phyloP scores from a whole-genome alignment of 2,888 invertebrate genomes.

The Pandemis corylana region DNA sequence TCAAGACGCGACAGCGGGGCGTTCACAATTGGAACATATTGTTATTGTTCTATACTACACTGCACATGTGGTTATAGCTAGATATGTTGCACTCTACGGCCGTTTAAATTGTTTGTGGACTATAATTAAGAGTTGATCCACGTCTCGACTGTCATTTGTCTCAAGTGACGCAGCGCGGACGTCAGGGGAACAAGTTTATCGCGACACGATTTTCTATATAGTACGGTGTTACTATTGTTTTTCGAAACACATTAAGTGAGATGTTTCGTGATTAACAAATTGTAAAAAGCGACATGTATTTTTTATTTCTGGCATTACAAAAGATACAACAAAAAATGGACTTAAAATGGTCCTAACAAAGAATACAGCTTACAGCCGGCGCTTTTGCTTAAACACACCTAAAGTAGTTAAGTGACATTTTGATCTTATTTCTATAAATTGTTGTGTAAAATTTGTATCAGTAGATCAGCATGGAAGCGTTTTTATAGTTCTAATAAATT shows the following conservation, averaged over 20 bases:
- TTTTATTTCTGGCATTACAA: too few species aligned
- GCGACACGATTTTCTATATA: slow-evolving; percentile 10
- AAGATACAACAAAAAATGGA: too few species aligned
- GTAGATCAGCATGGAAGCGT: too few species aligned
- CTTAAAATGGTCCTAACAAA: too few species aligned
- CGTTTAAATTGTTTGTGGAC: slow-evolving; percentile 9
- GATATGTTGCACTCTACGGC: neutral
- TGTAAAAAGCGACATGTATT: too few species aligned
- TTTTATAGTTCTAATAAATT: too few species aligned
- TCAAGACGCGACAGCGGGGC: too few species aligned
- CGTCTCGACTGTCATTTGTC: slow-evolving; percentile 30
- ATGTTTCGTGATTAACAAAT: too few species aligned
- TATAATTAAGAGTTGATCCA: slow-evolving; percentile 28
- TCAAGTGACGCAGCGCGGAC: slow-evolving; percentile 10
- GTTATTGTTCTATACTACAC: neutral
- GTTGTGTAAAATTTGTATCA: too few species aligned
- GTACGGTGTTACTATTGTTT: slow-evolving; percentile 26
- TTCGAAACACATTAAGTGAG: neutral
- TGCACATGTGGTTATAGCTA: neutral
- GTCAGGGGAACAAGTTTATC: slow-evolving; percentile 7
- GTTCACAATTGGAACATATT: too few species aligned
- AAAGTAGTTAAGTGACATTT: neutral
- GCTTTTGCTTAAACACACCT: too few species aligned
- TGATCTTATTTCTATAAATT: neutral
- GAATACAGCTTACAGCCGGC: too few species aligned